Percentiles rank a stretch among this genome's conserved stretches.
phyloP scores from a whole-genome alignment of 2,888 invertebrate species.

The Maniola hyperantus region DNA sequence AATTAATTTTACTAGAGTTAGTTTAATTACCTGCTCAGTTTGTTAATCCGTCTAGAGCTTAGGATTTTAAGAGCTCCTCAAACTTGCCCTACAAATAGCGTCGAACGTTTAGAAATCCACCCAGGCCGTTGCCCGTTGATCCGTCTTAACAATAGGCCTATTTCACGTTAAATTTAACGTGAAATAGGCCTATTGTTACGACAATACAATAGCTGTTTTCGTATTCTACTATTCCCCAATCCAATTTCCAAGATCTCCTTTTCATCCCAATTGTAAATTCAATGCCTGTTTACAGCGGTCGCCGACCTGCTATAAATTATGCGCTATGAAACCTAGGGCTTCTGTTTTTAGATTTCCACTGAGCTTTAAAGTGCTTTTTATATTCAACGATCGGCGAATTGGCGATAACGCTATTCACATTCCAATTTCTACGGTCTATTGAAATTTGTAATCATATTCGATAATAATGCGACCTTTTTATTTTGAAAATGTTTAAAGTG shows the following conservation, averaged over 20 bases:
- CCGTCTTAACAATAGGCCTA: background rate
- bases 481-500: too few species aligned
- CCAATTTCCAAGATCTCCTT: slow-evolving; percentile 20
- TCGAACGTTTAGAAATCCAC: background rate
- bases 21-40: background rate
- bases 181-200: too few species aligned
- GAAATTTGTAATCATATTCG: too few species aligned
- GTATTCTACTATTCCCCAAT: slow-evolving; percentile 13
- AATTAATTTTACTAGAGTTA: too few species aligned
- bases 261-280: slow-evolving; percentile 33
- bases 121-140: background rate
- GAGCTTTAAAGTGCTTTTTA: background rate
- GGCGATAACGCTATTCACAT: background rate
- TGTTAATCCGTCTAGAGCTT: background rate
- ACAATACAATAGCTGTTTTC: slow-evolving; percentile 11
- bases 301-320: slow-evolving; percentile 31
- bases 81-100: background rate
- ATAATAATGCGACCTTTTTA: too few species aligned
- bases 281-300: slow-evolving; percentile 25
- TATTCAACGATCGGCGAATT: background rate
- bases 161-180: slow-evolving; percentile 10
- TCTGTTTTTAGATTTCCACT: slow-evolving; percentile 4
- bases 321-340: slow-evolving; percentile 22
- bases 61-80: too few species aligned
- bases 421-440: background rate